Base-by-base conservation (phyloP, 1,140 invertebrate species). In the Hylaeus volcanicus region DNA sequence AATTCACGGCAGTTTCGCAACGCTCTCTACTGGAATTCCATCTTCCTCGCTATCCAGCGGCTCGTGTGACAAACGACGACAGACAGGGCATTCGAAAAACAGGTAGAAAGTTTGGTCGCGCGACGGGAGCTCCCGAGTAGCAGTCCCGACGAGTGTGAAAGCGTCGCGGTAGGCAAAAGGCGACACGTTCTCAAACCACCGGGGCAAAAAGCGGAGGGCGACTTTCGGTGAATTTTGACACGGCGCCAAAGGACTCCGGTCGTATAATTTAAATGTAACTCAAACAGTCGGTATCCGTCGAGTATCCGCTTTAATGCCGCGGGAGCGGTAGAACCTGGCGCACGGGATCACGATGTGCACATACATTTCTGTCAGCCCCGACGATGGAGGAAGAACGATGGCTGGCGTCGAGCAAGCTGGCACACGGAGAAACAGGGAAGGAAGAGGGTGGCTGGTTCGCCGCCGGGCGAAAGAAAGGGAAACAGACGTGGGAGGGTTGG, bases 381-480 rank as follows among this genome's bases (percentile, higher is more conserved):
- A 48, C 39, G 80, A 77, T 78, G 48, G 69, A 73, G 60, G 55
- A 77, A 75, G 79, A 71, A 56, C 56, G 66, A 73, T 82, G 69
- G 53, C 41, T 63, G 37, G n/a, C 60, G 55, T 43, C 68, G 73
- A 78, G 48, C 41, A 58, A 73, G 41, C 48, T 81, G 60, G 39
- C 51, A 58, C 53, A 66, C 66, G 55, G 66, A 58, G 51, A 55
- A 76, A 73, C 58, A 55, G 61, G 63, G 53, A 77, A 69, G 76
- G 37, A 77, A 70, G 81, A 85, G 85, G 82, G 74, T 82, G 84
- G 83, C 82, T 69, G 43, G 11, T 12, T 56, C 15, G 48, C 26
- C 56, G 56, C 26, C 74, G 75, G 65, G 85, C 79, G 73, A 86
- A 65, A 68, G 58, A 77, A 81, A 83, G 39, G 80, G 82, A 86